Percentiles rank a stretch among this genome's conserved stretches.
These are phyloP conservation scores for Drosophila helvetica DNA, from an alignment of 2,888 invertebrate species.

Conservation along the genomic window DNA sequence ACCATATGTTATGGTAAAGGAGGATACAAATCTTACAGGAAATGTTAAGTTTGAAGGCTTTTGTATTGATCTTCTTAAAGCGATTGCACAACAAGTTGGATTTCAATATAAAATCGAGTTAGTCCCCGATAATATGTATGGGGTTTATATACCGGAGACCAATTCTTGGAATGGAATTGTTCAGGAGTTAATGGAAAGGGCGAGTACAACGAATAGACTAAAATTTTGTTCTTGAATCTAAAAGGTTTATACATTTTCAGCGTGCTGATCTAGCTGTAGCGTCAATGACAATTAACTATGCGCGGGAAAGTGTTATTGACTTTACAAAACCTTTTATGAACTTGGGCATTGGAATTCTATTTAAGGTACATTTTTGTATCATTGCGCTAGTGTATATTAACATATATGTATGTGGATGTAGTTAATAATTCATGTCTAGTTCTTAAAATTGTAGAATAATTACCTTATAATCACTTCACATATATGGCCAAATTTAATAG, in stretches of 20 bases:
- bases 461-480: conserved; percentile 12
- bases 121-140: conserved; percentile 95
- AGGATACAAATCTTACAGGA: conserved; percentile 92
- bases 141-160: conserved; percentile 93
- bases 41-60: conserved; percentile 95
- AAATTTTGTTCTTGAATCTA: neutral
- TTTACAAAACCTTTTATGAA: conserved; percentile 99
- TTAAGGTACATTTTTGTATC: conserved; percentile 89
- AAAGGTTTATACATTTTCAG: conserved; percentile 85
- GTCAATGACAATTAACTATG: conserved; percentile 98
- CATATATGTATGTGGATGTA: neutral
- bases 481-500: conserved; percentile 84
- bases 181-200: conserved; percentile 93
- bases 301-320: conserved; percentile 94
- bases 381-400: neutral
- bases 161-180: conserved; percentile 96
- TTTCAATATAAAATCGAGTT: conserved; percentile 94
- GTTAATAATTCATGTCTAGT: neutral
- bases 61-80: conserved; percentile 94
- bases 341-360: conserved; percentile 97
- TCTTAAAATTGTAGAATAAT: conserved; percentile 11
- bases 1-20: conserved; percentile 95
- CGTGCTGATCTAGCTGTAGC: conserved; percentile 98
- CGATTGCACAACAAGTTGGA: conserved; percentile 92
- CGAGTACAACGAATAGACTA: conserved; percentile 82